Conservation (phyloP, 1,140 invertebrate genomes). For the Plodia interpunctella region DNA sequence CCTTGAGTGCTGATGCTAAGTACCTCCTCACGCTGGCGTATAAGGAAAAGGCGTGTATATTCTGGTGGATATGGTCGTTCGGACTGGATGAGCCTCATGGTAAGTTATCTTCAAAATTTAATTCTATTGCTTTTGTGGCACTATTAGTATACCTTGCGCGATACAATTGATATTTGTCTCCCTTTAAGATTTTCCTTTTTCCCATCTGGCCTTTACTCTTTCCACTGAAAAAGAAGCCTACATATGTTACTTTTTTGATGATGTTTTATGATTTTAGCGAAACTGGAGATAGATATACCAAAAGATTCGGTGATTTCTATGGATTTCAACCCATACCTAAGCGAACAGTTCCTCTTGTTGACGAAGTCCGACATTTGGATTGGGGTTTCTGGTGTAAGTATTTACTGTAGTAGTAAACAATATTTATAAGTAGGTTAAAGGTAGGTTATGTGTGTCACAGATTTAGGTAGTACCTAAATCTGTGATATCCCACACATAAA, state of each 20-base stretch:
- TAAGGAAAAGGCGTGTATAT: slow-evolving; percentile 55
- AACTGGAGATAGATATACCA: slow-evolving; percentile 35
- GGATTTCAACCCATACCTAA: slow-evolving; percentile 47
- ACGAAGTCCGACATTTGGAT: slow-evolving; percentile 59
- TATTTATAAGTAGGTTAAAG: too few species aligned
- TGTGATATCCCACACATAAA: too few species aligned
- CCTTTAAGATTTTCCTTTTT: too few species aligned
- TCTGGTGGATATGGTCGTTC: slow-evolving; percentile 79
- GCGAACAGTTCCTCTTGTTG: slow-evolving; percentile 54
- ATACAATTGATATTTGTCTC: too few species aligned
- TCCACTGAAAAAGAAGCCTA: background rate
- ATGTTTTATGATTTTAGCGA: slow-evolving; percentile 36
- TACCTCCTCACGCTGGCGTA: slow-evolving; percentile 76
- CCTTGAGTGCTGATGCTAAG: slow-evolving; percentile 77
- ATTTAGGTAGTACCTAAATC: too few species aligned
- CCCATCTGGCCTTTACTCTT: too few species aligned
- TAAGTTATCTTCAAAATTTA: too few species aligned
- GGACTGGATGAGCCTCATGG: slow-evolving; percentile 74
- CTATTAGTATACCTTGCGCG: too few species aligned
- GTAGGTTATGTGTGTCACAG: too few species aligned
- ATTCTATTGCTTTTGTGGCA: too few species aligned
- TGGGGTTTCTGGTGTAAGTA: slow-evolving; percentile 41
- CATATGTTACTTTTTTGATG: background rate
- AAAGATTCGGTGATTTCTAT: slow-evolving; percentile 43
- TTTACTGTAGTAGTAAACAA: too few species aligned